A percentile compares a stretch with the other conserved stretches of the same genome.
Evolutionary conservation across 64 coral and sea anemone genomes (phyloP).

Genomic region (Astreopora myriophthalma): DNA sequence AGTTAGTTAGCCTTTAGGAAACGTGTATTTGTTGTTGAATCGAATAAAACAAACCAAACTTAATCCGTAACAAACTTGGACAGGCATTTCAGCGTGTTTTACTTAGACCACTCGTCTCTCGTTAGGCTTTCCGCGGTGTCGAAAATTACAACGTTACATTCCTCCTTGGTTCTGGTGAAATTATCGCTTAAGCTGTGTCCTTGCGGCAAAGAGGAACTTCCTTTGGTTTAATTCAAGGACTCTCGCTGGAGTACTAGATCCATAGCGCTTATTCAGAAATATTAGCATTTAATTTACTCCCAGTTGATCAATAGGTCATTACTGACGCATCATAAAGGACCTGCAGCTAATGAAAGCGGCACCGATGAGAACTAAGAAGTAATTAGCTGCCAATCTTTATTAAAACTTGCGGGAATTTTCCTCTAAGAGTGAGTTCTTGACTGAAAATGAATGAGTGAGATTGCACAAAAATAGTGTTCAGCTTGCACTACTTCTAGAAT

Average conservation of each 20-base stretch:
- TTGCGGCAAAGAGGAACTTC: background rate
- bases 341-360: background rate
- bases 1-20: background rate
- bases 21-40: background rate
- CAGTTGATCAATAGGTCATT: constrained; percentile 20
- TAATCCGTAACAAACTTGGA: background rate
- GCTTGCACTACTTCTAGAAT: too few relatives aligned
- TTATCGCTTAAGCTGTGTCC: background rate
- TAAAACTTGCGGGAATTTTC: too few relatives aligned
- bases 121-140: background rate
- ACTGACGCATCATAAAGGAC: background rate
- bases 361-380: too few relatives aligned
- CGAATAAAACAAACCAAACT: background rate
- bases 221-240: background rate
- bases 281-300: background rate
- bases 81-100: background rate
- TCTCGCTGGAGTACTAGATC: background rate
- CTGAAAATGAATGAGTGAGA: too few relatives aligned
- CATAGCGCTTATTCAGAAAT: background rate
- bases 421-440: too few relatives aligned
- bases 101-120: background rate
- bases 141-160: background rate
- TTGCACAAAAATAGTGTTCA: too few relatives aligned
- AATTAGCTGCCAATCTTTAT: too few relatives aligned
- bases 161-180: background rate